Conservation (phyloP, 2,113 vertebrate genomes). For the Lasiurus cinereus region DNA sequence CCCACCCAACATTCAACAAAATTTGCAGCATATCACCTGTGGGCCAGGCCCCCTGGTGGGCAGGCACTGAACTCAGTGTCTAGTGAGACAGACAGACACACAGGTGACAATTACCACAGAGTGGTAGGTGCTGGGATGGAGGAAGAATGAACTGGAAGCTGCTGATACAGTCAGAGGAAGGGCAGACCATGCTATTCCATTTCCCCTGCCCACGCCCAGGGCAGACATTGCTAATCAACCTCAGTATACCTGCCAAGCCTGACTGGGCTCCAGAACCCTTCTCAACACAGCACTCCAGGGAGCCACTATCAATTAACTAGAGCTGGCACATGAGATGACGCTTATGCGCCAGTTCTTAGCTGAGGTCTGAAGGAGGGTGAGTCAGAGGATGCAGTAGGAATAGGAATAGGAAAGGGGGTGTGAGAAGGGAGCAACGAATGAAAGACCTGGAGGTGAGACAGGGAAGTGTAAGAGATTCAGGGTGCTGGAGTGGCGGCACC, state of each 20-base stretch:
- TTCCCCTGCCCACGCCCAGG: neutral
- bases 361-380: constrained; percentile 54
- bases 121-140: neutral
- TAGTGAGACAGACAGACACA: neutral
- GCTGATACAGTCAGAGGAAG: neutral
- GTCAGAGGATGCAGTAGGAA: constrained; percentile 37
- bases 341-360: constrained; percentile 26
- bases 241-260: neutral
- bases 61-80: neutral
- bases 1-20: neutral
- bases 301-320: constrained; percentile 38
- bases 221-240: constrained; percentile 65
- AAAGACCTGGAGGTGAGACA: neutral
- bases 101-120: fast-evolving
- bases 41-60: neutral
- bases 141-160: neutral
- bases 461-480: neutral
- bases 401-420: neutral
- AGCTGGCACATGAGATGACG: constrained; percentile 14
- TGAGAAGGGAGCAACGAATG: neutral
- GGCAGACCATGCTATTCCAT: neutral
- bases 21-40: neutral
- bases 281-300: neutral
- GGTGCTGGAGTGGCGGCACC: neutral
- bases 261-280: constrained; percentile 46